Evolutionary conservation across 2,113 vertebrate genomes (phyloP).

Genomic region (Pantherophis guttatus): DNA sequence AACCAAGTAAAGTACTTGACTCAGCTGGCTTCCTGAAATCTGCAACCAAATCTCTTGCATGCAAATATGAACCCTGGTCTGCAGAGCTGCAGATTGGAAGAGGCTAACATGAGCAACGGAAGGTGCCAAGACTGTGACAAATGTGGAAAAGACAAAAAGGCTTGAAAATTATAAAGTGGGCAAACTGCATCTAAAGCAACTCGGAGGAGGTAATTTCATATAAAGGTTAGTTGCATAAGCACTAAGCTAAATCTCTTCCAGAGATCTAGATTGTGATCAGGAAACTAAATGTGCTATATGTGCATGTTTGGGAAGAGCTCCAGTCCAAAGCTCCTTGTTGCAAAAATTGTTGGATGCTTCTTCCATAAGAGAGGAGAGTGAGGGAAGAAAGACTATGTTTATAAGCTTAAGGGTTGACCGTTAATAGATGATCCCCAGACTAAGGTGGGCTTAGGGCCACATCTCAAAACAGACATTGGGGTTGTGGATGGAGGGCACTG

Average conservation of each 20-base stretch:
- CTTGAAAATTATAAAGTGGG: background rate
- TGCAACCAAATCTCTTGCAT: background rate
- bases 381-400: background rate
- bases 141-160: background rate
- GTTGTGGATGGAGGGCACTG: background rate
- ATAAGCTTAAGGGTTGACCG: background rate
- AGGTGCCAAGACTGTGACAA: background rate
- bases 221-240: background rate
- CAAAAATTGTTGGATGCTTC: background rate
- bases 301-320: background rate
- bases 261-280: background rate
- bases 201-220: background rate
- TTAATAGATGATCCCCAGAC: background rate
- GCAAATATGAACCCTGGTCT: background rate
- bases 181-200: background rate
- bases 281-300: background rate
- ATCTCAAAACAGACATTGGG: background rate
- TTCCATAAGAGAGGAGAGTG: background rate
- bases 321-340: background rate
- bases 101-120: background rate
- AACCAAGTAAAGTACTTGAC: background rate
- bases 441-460: background rate
- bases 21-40: background rate
- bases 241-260: background rate
- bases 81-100: background rate